Evolutionary conservation across 1,140 invertebrate species (phyloP).

Genomic region (Drosophila dunni): DNA sequence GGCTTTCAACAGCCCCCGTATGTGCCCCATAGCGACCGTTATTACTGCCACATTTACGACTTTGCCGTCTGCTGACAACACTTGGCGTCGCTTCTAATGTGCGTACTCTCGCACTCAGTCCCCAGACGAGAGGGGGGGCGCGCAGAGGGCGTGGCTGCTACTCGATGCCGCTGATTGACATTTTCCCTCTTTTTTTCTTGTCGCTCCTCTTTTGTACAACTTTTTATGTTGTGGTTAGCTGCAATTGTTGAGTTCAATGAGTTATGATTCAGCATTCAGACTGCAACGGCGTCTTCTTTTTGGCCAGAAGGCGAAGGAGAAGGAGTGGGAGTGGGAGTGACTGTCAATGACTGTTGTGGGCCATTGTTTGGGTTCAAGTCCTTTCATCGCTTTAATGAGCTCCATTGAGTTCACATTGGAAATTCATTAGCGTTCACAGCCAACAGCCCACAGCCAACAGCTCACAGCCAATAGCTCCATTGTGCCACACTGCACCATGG

Average conservation of each 20-base stretch:
- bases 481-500: slow-evolving; percentile 27
- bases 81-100: slow-evolving; percentile 46
- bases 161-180: slow-evolving; percentile 65
- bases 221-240: slow-evolving; percentile 15
- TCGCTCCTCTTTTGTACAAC: not conserved
- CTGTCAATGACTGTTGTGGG: not conserved
- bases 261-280: slow-evolving; percentile 61
- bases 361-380: slow-evolving; percentile 45
- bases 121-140: not conserved
- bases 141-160: not conserved
- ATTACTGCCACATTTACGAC: slow-evolving; percentile 77
- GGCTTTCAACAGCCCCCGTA: slow-evolving; percentile 63
- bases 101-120: slow-evolving; percentile 37
- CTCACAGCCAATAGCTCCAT: slow-evolving; percentile 7
- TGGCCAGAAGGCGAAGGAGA: not conserved
- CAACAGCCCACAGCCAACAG: not conserved
- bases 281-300: not conserved
- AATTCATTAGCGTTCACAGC: slow-evolving; percentile 62
- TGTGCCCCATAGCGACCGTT: slow-evolving; percentile 60
- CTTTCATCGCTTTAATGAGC: slow-evolving; percentile 67
- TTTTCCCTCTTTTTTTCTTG: slow-evolving; percentile 45
- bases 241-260: slow-evolving; percentile 66
- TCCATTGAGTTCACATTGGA: slow-evolving; percentile 57
- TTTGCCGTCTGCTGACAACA: slow-evolving; percentile 38
- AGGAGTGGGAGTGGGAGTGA: not conserved